These are phyloP conservation scores for Bimastos eiseni DNA, from an alignment of 2,888 invertebrate species.

Conservation along the genomic window DNA sequence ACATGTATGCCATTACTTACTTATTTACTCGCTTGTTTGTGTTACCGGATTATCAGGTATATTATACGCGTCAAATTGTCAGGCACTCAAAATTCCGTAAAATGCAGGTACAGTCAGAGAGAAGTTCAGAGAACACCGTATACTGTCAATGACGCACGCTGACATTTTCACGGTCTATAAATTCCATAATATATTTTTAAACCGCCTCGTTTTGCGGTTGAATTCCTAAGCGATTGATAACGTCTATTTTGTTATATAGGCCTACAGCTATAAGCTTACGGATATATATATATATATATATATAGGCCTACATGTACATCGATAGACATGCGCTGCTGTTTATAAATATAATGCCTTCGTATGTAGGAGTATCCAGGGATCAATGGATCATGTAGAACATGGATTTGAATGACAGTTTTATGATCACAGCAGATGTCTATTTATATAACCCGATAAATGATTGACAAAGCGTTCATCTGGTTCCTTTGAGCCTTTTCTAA, in stretches of 20 bases:
- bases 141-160: neutral
- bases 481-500: no score
- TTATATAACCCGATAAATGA: neutral
- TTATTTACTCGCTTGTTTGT: neutral
- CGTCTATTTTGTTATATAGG: no score
- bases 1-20: neutral
- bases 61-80: no score
- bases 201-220: neutral
- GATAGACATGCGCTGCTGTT: neutral
- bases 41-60: neutral
- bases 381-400: neutral
- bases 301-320: neutral
- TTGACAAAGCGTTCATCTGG: neutral
- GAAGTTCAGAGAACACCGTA: neutral
- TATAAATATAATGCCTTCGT: neutral
- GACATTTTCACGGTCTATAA: neutral
- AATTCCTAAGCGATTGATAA: slow-evolving; percentile 6
- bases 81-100: neutral
- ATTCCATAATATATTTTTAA: neutral
- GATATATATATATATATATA: neutral
- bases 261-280: neutral
- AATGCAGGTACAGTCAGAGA: neutral
- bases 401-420: neutral
- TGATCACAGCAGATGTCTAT: neutral
- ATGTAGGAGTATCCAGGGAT: neutral